Evolutionary conservation across 2,113 vertebrate species (phyloP).

Genomic region (Dendropsophus ebraccatus): DNA sequence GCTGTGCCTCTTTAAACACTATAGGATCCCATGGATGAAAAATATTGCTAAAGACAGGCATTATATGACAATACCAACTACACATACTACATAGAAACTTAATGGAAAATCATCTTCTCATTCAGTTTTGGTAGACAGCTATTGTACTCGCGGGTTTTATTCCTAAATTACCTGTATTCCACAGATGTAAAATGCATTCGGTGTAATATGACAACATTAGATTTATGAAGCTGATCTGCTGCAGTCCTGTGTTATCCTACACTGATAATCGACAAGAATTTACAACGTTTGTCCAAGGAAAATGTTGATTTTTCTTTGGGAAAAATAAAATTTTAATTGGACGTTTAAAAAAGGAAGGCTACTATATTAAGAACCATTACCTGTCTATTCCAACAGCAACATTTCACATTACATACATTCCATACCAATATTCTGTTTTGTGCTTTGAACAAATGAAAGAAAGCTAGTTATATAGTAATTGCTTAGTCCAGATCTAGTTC

Average conservation of each 20-base stretch:
- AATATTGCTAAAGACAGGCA: no score
- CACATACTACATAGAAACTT: neutral
- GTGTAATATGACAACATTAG: neutral
- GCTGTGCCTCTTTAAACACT: no score
- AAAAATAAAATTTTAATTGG: constrained; percentile 2
- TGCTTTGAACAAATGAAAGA: neutral
- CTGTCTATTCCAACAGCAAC: neutral
- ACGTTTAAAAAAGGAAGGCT: neutral
- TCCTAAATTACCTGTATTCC: neutral
- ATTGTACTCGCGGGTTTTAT: neutral
- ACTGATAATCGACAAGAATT: neutral
- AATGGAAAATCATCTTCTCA: neutral
- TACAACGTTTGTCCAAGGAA: neutral
- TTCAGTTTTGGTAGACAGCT: neutral
- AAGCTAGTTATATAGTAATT: no score
- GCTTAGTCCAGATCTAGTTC: no score
- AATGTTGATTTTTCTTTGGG: constrained; percentile 8
- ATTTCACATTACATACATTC: neutral
- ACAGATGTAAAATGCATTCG: neutral
- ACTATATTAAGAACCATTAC: neutral
- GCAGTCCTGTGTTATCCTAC: neutral
- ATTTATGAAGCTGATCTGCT: neutral
- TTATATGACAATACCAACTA: no score
- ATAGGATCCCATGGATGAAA: no score
- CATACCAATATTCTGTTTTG: neutral